Conservation (phyloP, 1,140 invertebrate genomes). For the Heterodera schachtii region DNA sequence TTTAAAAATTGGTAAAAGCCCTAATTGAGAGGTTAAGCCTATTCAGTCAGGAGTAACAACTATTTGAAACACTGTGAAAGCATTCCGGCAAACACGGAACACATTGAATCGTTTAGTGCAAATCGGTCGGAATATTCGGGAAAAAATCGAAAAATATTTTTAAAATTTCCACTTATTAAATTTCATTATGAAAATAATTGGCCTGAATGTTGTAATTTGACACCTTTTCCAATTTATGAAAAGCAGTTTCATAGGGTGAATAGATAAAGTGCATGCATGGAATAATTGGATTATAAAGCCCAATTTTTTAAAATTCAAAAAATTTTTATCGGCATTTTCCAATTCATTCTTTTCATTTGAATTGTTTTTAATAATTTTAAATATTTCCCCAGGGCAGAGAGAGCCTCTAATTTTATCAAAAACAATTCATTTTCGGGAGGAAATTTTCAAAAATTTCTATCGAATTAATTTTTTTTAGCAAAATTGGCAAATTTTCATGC, state of each 20-base stretch:
- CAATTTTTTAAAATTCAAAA: no score
- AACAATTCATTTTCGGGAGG: no score
- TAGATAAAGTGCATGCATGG: background rate
- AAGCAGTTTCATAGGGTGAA: background rate
- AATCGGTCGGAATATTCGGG: slow-evolving; percentile 63
- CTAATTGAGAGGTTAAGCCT: no score
- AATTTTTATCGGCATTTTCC: no score
- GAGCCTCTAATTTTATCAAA: no score
- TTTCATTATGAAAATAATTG: background rate
- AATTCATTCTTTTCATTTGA: no score
- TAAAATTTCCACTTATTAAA: background rate
- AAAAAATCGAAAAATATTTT: background rate
- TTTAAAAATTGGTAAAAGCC: no score
- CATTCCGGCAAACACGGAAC: slow-evolving; percentile 64
- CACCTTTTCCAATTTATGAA: slow-evolving; percentile 47
- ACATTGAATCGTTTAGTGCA: slow-evolving; percentile 64
- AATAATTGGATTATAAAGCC: background rate
- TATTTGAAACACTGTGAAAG: slow-evolving; percentile 65
- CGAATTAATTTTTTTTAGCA: no score
- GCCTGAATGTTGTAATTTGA: slow-evolving; percentile 65
- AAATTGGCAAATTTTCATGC: background rate
- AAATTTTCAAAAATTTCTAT: no score
- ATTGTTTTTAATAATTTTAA: no score
- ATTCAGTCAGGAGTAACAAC: no score
- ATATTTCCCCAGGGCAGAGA: no score